Evolutionary conservation across 2,888 invertebrate genomes (phyloP).

Genomic region (Pachydiplax longipennis): DNA sequence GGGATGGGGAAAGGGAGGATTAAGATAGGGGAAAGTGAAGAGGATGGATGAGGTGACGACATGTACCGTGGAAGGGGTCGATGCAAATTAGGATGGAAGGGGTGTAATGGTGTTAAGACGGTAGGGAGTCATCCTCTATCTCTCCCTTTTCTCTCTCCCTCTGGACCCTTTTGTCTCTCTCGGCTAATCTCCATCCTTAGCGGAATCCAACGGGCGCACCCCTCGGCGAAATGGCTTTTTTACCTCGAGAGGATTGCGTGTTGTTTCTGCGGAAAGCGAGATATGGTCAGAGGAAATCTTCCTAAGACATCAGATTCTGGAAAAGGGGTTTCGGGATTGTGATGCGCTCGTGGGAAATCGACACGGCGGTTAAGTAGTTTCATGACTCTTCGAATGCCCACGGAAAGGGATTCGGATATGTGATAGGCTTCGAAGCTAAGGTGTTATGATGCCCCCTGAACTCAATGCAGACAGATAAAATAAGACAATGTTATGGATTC

Average conservation of each 20-base stretch:
- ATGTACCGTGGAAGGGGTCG: not conserved
- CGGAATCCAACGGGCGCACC: not conserved
- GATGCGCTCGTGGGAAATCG: not conserved
- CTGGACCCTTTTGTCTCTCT: slow-evolving; percentile 22
- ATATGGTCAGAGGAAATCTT: not conserved
- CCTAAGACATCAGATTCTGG: slow-evolving; percentile 2
- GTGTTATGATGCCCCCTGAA: no score
- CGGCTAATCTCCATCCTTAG: slow-evolving; percentile 6
- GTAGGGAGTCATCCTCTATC: not conserved
- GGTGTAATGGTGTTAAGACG: not conserved
- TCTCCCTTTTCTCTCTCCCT: not conserved
- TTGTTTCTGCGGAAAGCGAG: not conserved
- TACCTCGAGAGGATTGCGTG: not conserved
- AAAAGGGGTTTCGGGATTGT: not conserved
- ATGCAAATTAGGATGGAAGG: not conserved
- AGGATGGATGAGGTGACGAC: not conserved
- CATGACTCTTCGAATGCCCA: not conserved
- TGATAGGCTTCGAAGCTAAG: no score
- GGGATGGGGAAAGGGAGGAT: not conserved
- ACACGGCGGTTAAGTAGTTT: not conserved
- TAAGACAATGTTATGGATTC: no score
- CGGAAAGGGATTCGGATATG: not conserved
- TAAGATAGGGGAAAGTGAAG: not conserved
- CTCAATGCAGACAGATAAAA: no score
- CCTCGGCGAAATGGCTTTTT: not conserved